Percentiles rank a stretch among this genome's conserved stretches.
Evolutionary conservation across 2,888 invertebrate species (phyloP).

Genomic region (Trissolcus japonicus): DNA sequence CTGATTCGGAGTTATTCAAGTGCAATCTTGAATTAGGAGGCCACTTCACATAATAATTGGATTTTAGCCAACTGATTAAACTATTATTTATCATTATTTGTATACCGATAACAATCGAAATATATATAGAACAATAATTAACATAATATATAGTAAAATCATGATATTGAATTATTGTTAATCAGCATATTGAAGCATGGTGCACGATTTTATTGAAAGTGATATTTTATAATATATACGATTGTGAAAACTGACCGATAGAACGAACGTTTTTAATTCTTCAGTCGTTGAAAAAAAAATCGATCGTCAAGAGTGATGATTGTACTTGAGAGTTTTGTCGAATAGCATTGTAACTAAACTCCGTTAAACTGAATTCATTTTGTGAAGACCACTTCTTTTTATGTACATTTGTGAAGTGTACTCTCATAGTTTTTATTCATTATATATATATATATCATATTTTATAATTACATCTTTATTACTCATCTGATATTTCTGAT

Average conservation of each 20-base stretch:
- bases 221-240: not conserved
- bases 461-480: no score
- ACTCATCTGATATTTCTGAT: no score
- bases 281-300: slow-evolving; percentile 26
- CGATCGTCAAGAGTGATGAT: slow-evolving; percentile 30
- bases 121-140: no score
- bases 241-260: slow-evolving; percentile 20
- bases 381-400: slow-evolving; percentile 15
- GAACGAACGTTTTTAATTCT: slow-evolving; percentile 27
- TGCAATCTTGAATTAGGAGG: slow-evolving; percentile 48
- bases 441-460: slow-evolving; percentile 4
- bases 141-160: no score
- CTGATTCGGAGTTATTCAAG: slow-evolving; percentile 39
- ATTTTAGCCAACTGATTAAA: not conserved
- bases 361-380: slow-evolving; percentile 33
- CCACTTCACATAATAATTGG: slow-evolving; percentile 7
- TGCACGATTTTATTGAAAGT: no score
- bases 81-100: no score
- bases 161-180: no score
- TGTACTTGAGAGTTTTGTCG: slow-evolving; percentile 34
- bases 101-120: no score
- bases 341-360: slow-evolving; percentile 39
- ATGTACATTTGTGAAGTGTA: not conserved
- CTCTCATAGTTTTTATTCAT: slow-evolving; percentile 8
- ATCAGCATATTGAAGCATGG: no score